A percentile compares a stretch with the other conserved stretches of the same genome.
Conservation (phyloP, 2,113 vertebrate genomes). For the Cettia cetti region DNA sequence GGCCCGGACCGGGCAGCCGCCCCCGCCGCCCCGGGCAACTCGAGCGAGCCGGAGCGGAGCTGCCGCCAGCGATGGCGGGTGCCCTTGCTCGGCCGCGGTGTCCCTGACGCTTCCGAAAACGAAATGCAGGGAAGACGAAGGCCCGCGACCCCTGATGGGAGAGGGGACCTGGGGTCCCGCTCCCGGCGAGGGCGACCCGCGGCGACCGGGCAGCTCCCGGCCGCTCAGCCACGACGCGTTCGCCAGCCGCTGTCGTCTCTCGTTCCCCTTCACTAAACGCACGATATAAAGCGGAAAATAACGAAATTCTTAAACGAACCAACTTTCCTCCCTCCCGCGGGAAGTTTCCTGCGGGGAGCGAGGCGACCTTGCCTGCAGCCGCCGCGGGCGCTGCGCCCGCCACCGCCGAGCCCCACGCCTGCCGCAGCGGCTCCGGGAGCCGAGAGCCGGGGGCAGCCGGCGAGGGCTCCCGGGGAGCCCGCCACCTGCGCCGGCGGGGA, state of each 20-base stretch:
- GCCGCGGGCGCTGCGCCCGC: background rate
- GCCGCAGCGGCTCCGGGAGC: background rate
- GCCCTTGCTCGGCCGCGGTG: background rate
- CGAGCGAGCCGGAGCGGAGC: background rate
- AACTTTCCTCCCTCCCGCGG: background rate
- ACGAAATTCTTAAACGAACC: background rate
- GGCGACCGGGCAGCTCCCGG: background rate
- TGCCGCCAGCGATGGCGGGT: background rate
- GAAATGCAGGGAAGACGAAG: background rate
- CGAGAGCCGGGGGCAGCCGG: background rate
- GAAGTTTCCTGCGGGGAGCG: background rate
- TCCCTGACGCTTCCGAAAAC: background rate
- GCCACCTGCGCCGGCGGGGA: background rate
- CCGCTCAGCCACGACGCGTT: background rate
- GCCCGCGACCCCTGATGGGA: too few relatives aligned
- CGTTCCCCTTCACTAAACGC: background rate
- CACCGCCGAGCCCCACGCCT: background rate
- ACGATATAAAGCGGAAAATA: background rate
- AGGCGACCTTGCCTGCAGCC: background rate
- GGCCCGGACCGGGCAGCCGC: too few relatives aligned
- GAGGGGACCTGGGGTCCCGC: background rate
- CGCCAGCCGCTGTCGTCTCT: background rate
- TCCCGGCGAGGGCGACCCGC: background rate
- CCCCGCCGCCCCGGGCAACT: background rate
- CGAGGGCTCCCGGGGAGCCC: background rate